phyloP scores from a whole-genome alignment of 35 echinoderm and acorn worm species.

The Strongylocentrotus purpuratus region DNA sequence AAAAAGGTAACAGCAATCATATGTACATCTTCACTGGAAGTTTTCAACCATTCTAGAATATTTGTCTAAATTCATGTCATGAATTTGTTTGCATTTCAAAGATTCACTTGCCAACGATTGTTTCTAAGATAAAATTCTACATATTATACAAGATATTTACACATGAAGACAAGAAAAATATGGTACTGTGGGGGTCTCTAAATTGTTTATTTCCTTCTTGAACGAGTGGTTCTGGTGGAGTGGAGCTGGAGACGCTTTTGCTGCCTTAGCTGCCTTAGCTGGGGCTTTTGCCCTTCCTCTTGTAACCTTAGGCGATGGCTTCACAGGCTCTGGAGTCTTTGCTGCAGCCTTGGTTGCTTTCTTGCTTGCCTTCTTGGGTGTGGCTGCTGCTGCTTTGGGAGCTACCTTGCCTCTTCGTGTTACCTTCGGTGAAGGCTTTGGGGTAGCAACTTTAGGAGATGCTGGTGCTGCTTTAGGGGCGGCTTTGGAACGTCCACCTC shows the following conservation, averaged over 20 bases:
- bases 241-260: slow-evolving; percentile 26
- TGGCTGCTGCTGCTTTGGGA: not conserved
- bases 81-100: not conserved
- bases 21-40: not conserved
- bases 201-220: not conserved
- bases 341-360: slow-evolving; percentile 29
- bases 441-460: slow-evolving; percentile 44
- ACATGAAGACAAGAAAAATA: not conserved
- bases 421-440: slow-evolving; percentile 52
- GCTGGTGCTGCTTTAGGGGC: slow-evolving; percentile 9
- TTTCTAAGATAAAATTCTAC: not conserved
- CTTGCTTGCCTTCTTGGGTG: not conserved
- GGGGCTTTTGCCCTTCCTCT: slow-evolving; percentile 27
- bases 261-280: not conserved
- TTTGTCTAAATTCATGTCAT: not conserved
- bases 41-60: not conserved
- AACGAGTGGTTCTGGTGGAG: slow-evolving; percentile 16
- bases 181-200: not conserved
- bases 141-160: slow-evolving; percentile 1
- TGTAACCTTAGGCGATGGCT: slow-evolving; percentile 27
- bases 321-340: slow-evolving; percentile 25
- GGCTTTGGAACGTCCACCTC: slow-evolving; percentile 45
- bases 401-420: slow-evolving; percentile 44
- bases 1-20: not conserved
- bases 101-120: not conserved